Conservation (phyloP, 2,113 vertebrate genomes). For the Mesoclemmys tuberculata region DNA sequence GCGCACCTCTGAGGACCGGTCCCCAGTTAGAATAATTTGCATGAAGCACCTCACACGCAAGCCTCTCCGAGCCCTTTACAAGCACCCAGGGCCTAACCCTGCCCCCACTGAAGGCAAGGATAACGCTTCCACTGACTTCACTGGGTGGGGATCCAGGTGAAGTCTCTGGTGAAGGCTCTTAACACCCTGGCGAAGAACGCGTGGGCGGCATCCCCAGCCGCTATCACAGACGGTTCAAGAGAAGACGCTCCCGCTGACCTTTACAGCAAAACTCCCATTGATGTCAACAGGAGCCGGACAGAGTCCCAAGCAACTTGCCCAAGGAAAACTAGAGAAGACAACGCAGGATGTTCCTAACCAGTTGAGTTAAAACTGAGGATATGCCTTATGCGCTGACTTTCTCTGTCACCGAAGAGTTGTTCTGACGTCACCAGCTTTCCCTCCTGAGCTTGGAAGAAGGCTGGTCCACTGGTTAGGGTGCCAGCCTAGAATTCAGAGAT, state of each 20-base stretch:
- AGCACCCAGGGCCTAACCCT: background rate
- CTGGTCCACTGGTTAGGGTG: background rate
- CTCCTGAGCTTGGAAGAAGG: background rate
- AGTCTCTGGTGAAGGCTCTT: accelerated
- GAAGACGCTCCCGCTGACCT: background rate
- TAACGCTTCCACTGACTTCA: background rate
- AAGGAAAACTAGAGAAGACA: background rate
- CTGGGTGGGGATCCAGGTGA: background rate
- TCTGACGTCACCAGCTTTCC: background rate
- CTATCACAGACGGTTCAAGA: background rate
- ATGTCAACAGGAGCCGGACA: background rate
- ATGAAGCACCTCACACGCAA: background rate
- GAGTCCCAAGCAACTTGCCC: background rate
- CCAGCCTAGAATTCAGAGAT: background rate
- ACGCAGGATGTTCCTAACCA: accelerated
- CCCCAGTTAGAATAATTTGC: background rate
- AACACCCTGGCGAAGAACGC: background rate
- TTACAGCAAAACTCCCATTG: background rate
- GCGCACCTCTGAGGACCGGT: background rate
- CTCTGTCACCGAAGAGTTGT: background rate
- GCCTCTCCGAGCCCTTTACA: background rate
- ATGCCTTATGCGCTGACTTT: background rate
- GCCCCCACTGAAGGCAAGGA: background rate
- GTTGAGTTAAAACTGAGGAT: background rate
- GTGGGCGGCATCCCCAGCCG: background rate